A percentile compares a stretch with the other conserved stretches of the same genome.
Conservation (phyloP, 2,888 invertebrate genomes). For the Mesopsocus fuscifrons region DNA sequence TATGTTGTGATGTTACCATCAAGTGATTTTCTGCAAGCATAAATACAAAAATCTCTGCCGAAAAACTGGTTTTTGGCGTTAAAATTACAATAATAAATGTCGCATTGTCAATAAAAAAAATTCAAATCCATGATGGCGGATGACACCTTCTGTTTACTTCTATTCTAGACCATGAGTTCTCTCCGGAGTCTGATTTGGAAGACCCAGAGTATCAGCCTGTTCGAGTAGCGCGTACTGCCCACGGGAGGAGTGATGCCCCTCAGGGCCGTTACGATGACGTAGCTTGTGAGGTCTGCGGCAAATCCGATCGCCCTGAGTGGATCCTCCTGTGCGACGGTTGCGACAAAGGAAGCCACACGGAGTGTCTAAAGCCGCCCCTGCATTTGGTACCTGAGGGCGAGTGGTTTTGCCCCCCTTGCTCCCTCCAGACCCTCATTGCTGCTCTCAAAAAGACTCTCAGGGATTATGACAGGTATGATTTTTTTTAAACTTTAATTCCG, state of each 20-base stretch:
- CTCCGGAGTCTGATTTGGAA: conserved; percentile 70
- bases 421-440: conserved; percentile 59
- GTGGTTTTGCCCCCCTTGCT: conserved; percentile 96
- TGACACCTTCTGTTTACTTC: not conserved
- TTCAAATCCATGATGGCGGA: too few relatives aligned
- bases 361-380: conserved; percentile 80
- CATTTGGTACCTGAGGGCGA: conserved; percentile 91
- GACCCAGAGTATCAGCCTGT: conserved; percentile 48
- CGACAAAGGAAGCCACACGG: conserved; percentile 94
- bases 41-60: too few relatives aligned
- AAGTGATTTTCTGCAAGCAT: too few relatives aligned
- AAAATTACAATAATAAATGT: too few relatives aligned
- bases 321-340: conserved; percentile 90
- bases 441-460: conserved; percentile 54
- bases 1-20: too few relatives aligned
- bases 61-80: too few relatives aligned
- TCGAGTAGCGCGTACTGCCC: conserved; percentile 67
- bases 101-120: too few relatives aligned
- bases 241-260: conserved; percentile 26
- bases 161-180: conserved; percentile 88
- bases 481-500: too few relatives aligned
- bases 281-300: conserved; percentile 76
- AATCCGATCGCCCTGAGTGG: conserved; percentile 91
- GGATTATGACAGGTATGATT: conserved; percentile 44
- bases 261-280: conserved; percentile 38